Base-by-base conservation (phyloP, 2,113 vertebrate genomes). In the Pelvicachromis taeniatus region DNA sequence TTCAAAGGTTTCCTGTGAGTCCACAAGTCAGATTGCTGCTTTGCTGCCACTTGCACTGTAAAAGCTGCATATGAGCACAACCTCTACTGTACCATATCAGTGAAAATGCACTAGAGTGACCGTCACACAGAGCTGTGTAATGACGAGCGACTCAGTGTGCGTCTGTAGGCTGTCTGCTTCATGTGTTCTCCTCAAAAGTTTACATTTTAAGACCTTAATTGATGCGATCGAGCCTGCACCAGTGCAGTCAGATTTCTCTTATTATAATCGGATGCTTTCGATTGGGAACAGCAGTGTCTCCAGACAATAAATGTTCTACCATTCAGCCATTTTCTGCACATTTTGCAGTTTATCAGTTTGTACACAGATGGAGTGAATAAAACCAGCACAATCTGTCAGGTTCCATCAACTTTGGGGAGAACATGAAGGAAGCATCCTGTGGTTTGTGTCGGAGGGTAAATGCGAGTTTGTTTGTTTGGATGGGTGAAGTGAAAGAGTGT, bases 41-140 rank as follows among this genome's bases (percentile, higher is more conserved):
- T 78, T 65, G 61, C 65, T 79, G 80, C 45, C n/a, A 17, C 50
- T 89, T 29, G 35, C 52, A 31, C 16, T 31, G 16, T 50, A 48
- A 75, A 4, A 45, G 26, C 40, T 45, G 21, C 65, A 26, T 4
- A 26, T 80, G 35, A 79, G 17, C 75, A 29, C 16, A 2, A n/a
- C 23, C 53, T 61, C 61, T 54, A 21, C n/a, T 23, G 70, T 87
- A 73, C 70, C 29, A 81, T 86, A 61, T 87, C 23, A 84, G 75
- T 88, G 78, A 89, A 89, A 85, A 87, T 90, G 85, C 86, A 86
- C 53, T 90, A 89, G 85, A 86, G 70, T 82, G 82, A 33, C 9
- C 70, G 83, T 73, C 59, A 40, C 75, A 61, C 54, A 29, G 16
- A 85, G 31, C 79, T 83, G 38, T 83, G 70, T 82, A 0, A 78